Percentiles rank a stretch among this genome's conserved stretches.
Evolutionary conservation across 2,888 invertebrate genomes (phyloP).

Genomic region (Diplolepis rosae): DNA sequence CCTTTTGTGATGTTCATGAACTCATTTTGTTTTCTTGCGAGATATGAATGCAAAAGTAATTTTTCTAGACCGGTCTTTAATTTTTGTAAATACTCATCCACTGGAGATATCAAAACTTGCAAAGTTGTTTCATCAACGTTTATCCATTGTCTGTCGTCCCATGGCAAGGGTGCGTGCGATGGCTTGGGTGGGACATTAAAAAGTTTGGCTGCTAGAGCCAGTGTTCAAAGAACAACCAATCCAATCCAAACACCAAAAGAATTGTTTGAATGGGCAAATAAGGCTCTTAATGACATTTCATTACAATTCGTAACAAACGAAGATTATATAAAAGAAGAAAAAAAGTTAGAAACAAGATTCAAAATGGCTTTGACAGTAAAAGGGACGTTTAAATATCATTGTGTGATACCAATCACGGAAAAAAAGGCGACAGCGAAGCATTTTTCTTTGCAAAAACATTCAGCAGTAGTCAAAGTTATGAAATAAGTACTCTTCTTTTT

Average conservation of each 20-base stretch:
- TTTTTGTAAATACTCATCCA: no score
- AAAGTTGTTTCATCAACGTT: no score
- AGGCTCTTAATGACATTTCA: neutral
- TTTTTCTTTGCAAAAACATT: slow-evolving; percentile 4
- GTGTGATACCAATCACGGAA: neutral
- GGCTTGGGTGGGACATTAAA: slow-evolving; percentile 33
- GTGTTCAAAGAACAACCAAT: slow-evolving; percentile 30
- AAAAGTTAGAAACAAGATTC: neutral
- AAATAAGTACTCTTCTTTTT: neutral
- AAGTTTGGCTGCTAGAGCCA: slow-evolving; percentile 33
- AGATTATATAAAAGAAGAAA: neutral
- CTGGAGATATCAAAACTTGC: no score
- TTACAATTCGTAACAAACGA: neutral
- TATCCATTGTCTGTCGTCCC: no score
- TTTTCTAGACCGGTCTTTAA: no score
- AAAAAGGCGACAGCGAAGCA: no score
- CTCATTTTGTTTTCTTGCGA: no score
- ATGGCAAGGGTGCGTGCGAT: slow-evolving; percentile 35
- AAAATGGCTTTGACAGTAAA: neutral
- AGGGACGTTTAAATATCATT: no score
- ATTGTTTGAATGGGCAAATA: slow-evolving; percentile 34
- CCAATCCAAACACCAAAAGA: slow-evolving; percentile 32
- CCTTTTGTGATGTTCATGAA: no score
- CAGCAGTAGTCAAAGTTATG: neutral
- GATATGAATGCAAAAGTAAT: no score